Percentiles rank a stretch among this genome's conserved stretches.
Evolutionary conservation across 2,888 invertebrate species (phyloP).

Genomic region (Limnephilus lunatus): DNA sequence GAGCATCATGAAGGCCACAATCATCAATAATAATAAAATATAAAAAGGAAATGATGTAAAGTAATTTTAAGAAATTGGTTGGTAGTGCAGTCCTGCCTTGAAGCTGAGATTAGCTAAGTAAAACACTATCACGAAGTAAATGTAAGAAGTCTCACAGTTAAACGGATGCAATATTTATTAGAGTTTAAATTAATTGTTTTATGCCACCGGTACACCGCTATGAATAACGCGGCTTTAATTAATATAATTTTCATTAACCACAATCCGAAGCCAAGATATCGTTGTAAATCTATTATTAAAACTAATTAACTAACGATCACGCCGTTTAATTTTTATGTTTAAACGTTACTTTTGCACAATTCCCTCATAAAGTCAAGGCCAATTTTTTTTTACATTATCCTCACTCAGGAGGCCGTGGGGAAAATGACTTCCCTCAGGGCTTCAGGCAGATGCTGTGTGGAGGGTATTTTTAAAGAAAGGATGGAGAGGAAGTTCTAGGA

Average conservation of each 20-base stretch:
- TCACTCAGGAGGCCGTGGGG: too few relatives aligned
- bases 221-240: background rate
- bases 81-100: background rate
- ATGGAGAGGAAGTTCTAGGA: too few relatives aligned
- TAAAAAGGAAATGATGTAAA: too few relatives aligned
- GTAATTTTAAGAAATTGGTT: background rate
- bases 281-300: background rate
- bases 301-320: background rate
- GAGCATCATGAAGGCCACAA: too few relatives aligned
- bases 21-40: too few relatives aligned
- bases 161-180: constrained; percentile 2
- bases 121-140: background rate
- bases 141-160: background rate
- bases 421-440: too few relatives aligned
- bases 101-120: background rate
- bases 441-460: too few relatives aligned
- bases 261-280: background rate
- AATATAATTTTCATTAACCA: background rate
- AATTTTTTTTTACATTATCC: too few relatives aligned
- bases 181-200: background rate
- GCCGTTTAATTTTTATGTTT: too few relatives aligned
- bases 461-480: too few relatives aligned
- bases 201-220: background rate
- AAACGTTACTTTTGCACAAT: too few relatives aligned
- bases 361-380: too few relatives aligned